Conservation (phyloP, 2,113 vertebrate species). For the Vombatus ursinus region DNA sequence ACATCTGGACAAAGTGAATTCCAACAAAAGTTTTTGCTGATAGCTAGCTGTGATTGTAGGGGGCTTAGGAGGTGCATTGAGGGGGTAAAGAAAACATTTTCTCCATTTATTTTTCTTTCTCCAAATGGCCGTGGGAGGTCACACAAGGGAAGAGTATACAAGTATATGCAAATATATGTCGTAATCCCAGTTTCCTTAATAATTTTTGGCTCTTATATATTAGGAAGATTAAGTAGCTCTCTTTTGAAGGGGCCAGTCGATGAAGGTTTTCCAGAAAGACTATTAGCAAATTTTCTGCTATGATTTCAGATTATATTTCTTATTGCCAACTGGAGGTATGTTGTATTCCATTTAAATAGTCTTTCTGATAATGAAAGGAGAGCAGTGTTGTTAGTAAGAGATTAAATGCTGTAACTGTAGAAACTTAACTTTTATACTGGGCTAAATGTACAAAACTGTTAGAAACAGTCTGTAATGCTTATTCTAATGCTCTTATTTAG, state of each 20-base stretch:
- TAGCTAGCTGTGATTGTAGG: not conserved
- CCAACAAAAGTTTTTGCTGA: not conserved
- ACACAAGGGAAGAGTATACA: not conserved
- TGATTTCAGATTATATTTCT: slow-evolving; percentile 45
- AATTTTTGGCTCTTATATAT: not conserved
- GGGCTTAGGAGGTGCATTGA: not conserved
- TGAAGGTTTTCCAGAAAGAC: slow-evolving; percentile 37
- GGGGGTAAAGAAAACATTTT: not conserved
- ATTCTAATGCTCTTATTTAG: slow-evolving; percentile 36
- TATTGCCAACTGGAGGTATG: slow-evolving; percentile 41
- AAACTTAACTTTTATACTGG: not conserved
- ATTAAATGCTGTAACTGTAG: not conserved
- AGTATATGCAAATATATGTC: not conserved
- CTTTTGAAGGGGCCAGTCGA: slow-evolving; percentile 52
- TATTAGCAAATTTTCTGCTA: slow-evolving; percentile 63
- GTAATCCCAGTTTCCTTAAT: slow-evolving; percentile 40
- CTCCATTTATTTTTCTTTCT: not conserved
- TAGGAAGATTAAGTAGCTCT: slow-evolving; percentile 36
- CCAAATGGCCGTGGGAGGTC: not conserved
- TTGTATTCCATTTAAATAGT: slow-evolving; percentile 1
- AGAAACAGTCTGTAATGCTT: slow-evolving; percentile 25
- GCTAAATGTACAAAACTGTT: slow-evolving; percentile 49
- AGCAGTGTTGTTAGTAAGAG: slow-evolving; percentile 45
- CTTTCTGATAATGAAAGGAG: slow-evolving; percentile 60
- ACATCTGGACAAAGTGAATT: not conserved